A percentile compares a stretch with the other conserved stretches of the same genome.
phyloP scores from a whole-genome alignment of 2,797 vertebrate genomes.

The Brachymystax lenok region DNA sequence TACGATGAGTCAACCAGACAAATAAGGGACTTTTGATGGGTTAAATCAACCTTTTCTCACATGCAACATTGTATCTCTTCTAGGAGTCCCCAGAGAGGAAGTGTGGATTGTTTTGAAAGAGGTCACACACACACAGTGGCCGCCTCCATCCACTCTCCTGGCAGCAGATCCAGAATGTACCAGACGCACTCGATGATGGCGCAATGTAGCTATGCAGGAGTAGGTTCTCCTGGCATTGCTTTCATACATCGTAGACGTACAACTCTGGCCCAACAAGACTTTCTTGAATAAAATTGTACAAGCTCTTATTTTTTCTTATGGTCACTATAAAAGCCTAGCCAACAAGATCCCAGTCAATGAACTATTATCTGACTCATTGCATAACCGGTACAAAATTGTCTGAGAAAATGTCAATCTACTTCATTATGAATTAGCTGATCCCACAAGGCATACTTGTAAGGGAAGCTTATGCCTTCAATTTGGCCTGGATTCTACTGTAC shows the following conservation, averaged over 20 bases:
- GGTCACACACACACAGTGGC: constrained; percentile 1
- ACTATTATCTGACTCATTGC: constrained; percentile 8
- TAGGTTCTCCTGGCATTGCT: constrained; percentile 57
- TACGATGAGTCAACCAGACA: constrained; percentile 45
- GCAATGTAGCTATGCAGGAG: constrained; percentile 31
- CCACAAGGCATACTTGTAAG: neutral
- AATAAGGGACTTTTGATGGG: constrained; percentile 64
- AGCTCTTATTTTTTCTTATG: neutral
- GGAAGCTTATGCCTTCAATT: neutral
- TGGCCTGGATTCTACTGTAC: neutral
- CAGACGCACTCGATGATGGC: constrained; percentile 64
- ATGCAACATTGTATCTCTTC: constrained; percentile 39
- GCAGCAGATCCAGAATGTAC: constrained; percentile 36
- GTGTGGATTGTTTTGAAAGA: constrained; percentile 29
- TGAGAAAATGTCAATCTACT: constrained; percentile 4
- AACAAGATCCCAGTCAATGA: neutral
- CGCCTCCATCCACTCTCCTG: neutral
- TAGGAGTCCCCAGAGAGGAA: constrained; percentile 24
- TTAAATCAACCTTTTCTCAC: constrained; percentile 43
- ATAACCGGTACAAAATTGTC: constrained; percentile 10
- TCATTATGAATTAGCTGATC: neutral
- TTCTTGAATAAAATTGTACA: neutral
- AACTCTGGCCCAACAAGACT: neutral
- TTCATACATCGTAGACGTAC: constrained; percentile 47
- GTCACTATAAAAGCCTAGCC: neutral